These are phyloP conservation scores for Uloborus plumipes DNA, from an alignment of 2,888 invertebrate genomes.

Conservation along the genomic window DNA sequence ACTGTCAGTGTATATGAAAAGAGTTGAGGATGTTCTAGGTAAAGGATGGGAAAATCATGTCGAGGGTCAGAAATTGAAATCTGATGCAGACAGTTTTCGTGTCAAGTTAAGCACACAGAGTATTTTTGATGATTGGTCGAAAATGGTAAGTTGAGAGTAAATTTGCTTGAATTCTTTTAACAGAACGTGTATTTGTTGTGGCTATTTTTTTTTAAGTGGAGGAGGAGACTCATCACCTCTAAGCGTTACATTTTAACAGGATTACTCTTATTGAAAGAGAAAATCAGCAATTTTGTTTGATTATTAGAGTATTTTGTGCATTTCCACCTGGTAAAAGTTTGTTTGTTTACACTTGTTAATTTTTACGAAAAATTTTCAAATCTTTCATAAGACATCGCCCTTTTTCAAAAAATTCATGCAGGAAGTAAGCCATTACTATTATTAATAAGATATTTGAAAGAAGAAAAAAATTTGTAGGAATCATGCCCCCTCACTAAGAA, in stretches of 20 bases:
- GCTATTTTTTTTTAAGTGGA: too few species aligned
- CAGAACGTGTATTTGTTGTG: not conserved
- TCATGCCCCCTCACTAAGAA: too few species aligned
- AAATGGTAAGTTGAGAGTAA: conserved; percentile 75
- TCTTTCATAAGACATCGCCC: too few species aligned
- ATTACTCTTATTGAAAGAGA: not conserved
- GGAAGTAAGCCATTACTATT: too few species aligned
- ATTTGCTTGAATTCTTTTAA: not conserved
- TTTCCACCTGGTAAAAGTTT: too few species aligned
- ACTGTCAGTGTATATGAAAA: conserved; percentile 92
- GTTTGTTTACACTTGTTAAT: too few species aligned
- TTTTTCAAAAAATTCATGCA: too few species aligned
- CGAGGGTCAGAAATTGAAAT: conserved; percentile 97
- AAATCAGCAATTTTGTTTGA: too few species aligned
- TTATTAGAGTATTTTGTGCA: too few species aligned
- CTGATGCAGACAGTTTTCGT: conserved; percentile 97
- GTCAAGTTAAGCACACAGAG: conserved; percentile 95
- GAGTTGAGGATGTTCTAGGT: conserved; percentile 98
- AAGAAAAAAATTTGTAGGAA: too few species aligned
- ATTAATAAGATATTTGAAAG: too few species aligned
- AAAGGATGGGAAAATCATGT: conserved; percentile 99
- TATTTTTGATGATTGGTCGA: conserved; percentile 98
- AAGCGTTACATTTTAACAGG: not conserved
- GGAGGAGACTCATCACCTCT: not conserved
- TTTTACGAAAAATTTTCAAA: too few species aligned